Conservation (phyloP, 2,113 vertebrate genomes). For the Eulemur macaco region DNA sequence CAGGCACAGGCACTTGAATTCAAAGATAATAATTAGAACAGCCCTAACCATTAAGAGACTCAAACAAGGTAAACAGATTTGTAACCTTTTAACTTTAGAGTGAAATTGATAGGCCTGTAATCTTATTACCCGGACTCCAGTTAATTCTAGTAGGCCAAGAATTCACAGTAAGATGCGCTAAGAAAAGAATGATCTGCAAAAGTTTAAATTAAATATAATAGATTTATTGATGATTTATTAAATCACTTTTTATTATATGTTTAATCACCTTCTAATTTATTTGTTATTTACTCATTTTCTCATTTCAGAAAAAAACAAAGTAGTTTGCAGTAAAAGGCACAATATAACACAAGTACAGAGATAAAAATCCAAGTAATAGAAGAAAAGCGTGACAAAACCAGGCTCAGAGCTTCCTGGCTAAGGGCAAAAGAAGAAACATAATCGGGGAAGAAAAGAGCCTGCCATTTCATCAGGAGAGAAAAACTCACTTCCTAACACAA, state of each 20-base stretch:
- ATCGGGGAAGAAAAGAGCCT: fast-evolving
- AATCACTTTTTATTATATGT: neutral
- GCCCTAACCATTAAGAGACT: neutral
- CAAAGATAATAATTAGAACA: slow-evolving; percentile 14
- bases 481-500: neutral
- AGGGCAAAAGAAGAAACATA: neutral
- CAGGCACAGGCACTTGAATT: neutral
- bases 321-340: neutral
- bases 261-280: neutral
- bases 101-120: neutral
- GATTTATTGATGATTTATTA: neutral
- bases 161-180: neutral
- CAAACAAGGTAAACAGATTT: neutral
- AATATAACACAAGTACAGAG: neutral
- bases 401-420: neutral
- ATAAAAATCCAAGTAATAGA: neutral
- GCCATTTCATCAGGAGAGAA: neutral
- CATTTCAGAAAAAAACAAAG: neutral
- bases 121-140: neutral
- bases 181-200: neutral
- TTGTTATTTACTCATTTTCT: neutral
- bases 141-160: neutral
- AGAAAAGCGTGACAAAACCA: neutral
- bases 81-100: neutral
- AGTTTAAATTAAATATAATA: neutral